phyloP scores from a whole-genome alignment of 2,797 vertebrate species.

The Yasuhikotakia modesta region DNA sequence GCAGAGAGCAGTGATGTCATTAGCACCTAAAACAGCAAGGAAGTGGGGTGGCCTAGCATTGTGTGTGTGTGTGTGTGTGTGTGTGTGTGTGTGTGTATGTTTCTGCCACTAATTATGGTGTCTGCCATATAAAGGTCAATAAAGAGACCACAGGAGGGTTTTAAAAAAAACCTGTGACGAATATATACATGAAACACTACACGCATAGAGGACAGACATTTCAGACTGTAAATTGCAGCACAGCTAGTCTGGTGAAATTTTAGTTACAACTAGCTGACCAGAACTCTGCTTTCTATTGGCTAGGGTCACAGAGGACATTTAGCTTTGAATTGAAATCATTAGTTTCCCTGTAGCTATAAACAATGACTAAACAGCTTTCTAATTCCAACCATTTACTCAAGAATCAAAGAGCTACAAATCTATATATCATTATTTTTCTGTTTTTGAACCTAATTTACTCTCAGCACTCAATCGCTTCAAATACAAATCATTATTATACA shows the following conservation, averaged over 20 bases:
- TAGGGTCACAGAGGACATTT: not conserved
- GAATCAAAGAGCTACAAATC: not conserved
- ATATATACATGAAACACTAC: slow-evolving; percentile 6
- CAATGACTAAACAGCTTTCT: no score
- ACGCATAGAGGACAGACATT: not conserved
- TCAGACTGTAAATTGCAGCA: not conserved
- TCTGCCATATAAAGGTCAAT: slow-evolving; percentile 40
- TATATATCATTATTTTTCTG: not conserved
- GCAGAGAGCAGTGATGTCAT: slow-evolving; percentile 56
- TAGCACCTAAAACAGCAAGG: slow-evolving; percentile 53
- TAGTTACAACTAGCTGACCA: not conserved
- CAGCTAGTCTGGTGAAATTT: not conserved
- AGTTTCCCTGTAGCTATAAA: no score
- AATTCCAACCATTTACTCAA: no score
- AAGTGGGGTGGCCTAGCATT: not conserved
- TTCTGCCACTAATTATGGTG: slow-evolving; percentile 33
- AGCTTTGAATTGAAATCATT: no score
- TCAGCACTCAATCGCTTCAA: not conserved
- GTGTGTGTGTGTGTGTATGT: slow-evolving; percentile 15
- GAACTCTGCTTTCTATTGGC: not conserved
- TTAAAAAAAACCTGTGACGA: slow-evolving; percentile 26
- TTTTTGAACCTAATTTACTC: not conserved
- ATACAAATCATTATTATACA: no score
- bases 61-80: slow-evolving; percentile 9
- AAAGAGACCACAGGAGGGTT: slow-evolving; percentile 38